Evolutionary conservation across 2,888 invertebrate genomes (phyloP).

Genomic region (Lysandra coridon): DNA sequence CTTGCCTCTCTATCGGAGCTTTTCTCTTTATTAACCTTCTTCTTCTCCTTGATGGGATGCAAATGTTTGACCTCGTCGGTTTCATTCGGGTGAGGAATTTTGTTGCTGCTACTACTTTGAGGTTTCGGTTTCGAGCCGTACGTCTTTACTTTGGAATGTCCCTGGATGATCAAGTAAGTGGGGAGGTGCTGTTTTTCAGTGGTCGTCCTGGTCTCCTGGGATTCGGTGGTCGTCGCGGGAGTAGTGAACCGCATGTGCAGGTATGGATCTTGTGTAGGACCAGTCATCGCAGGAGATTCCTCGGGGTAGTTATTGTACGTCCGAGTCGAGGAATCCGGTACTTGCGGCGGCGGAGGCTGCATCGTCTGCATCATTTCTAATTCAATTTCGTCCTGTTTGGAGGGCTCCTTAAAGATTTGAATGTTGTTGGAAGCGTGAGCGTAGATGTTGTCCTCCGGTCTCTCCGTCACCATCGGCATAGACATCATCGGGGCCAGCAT

Average conservation of each 20-base stretch:
- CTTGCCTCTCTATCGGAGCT: slow-evolving; percentile 55
- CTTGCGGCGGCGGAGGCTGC: slow-evolving; percentile 76
- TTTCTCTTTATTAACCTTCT: slow-evolving; percentile 55
- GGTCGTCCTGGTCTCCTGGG: slow-evolving; percentile 52
- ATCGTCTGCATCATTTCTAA: slow-evolving; percentile 82
- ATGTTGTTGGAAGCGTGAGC: slow-evolving; percentile 70
- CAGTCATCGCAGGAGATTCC: slow-evolving; percentile 50
- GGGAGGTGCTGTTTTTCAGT: slow-evolving; percentile 81
- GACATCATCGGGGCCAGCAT: slow-evolving; percentile 73
- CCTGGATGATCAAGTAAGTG: slow-evolving; percentile 90
- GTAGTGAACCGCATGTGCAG: slow-evolving; percentile 72
- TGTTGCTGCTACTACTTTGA: slow-evolving; percentile 65
- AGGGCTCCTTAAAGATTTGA: slow-evolving; percentile 63
- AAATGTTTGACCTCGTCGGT: slow-evolving; percentile 81
- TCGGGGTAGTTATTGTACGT: slow-evolving; percentile 50
- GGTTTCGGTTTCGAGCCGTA: slow-evolving; percentile 83
- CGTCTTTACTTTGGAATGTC: slow-evolving; percentile 92
- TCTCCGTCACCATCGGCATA: slow-evolving; percentile 69
- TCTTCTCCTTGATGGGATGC: slow-evolving; percentile 69
- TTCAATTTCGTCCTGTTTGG: slow-evolving; percentile 52
- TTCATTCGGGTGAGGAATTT: slow-evolving; percentile 75
- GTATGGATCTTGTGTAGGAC: slow-evolving; percentile 66
- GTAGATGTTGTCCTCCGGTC: slow-evolving; percentile 69
- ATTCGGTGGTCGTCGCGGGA: slow-evolving; percentile 72
- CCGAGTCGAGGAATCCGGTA: slow-evolving; percentile 49